Evolutionary conservation across 2,113 vertebrate genomes (phyloP), one percentile per base, ranked within the genome.

Genomic region (Aleadryas rufinucha): DNA sequence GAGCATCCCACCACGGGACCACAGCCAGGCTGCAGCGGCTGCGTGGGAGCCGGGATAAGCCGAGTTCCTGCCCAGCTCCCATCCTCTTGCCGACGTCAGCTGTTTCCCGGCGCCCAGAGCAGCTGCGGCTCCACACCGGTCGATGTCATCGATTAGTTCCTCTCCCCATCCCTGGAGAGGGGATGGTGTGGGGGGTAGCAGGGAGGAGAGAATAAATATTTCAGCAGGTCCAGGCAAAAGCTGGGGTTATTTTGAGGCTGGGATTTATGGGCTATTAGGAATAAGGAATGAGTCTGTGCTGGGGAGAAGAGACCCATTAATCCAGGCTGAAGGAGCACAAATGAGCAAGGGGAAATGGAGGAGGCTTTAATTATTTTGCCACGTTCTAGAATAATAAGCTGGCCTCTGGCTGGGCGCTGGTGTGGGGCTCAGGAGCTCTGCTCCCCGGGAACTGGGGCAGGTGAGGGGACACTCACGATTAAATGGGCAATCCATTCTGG

Each of bases 181-280:
- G 68, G 65, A 77, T 7, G 17, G 53, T 27, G 61, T 2, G 2
- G 60, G 21, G 89, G 49, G 53, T 4, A 11, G 64, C 17, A 13
- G 57, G 4, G 45, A 50, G 83, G 66, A 56, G 75, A 76, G 80
- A 61, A 97, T 97, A 81, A 97, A 97, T 97, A 96, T 97, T 97
- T 97, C 88, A 97, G 78, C 31, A 96, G 75, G 82, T 60, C 59
- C 53, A 18, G 83, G 95, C 84, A 65, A 90, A 95, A 92, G 94
- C 85, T 64, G 92, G 66, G 91, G 96, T 95, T 97, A 96, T 97
- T 97, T 97, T 95, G 54, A 78, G 92, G 95, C 75, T 14, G 52
- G 95, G 95, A 97, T 97, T 97, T 96, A 97, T 93, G 56, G 93
- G 88, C 96, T 93, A 77, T 94, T 96, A 94, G 91, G 90, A 92